A percentile compares a stretch with the other conserved stretches of the same genome.
Evolutionary conservation across 2,113 vertebrate species (phyloP).

Genomic region (Thinocorus orbignyianus): DNA sequence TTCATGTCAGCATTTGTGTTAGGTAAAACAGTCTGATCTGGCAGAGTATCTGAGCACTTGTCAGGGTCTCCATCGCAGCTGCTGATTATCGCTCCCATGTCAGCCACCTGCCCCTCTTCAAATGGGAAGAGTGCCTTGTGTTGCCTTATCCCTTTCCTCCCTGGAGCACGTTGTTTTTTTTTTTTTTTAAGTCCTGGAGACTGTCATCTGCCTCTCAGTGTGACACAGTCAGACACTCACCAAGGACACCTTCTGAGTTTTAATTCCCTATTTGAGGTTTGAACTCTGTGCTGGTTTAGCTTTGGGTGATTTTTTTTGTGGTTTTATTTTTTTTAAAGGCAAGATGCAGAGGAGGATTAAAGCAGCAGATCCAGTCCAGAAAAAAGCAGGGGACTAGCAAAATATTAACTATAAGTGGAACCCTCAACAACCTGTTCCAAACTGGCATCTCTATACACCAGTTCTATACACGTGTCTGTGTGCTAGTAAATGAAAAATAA

Average conservation of each 20-base stretch:
- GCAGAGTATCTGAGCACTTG: not conserved
- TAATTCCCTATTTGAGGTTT: not conserved
- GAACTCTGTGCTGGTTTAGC: not conserved
- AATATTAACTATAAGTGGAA: not conserved
- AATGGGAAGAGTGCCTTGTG: not conserved
- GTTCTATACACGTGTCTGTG: no score
- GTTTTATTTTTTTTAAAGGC: not conserved
- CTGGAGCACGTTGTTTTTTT: accelerated
- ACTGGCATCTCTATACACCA: not conserved
- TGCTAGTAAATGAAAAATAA: not conserved
- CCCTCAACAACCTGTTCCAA: not conserved
- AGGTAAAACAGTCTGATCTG: not conserved
- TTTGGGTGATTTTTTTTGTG: not conserved
- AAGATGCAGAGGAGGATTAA: not conserved
- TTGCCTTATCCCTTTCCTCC: not conserved
- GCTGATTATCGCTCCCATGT: not conserved
- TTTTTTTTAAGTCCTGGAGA: not conserved
- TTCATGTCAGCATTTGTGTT: not conserved
- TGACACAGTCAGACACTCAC: not conserved
- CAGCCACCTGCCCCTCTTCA: not conserved
- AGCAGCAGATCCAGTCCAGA: not conserved
- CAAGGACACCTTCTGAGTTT: not conserved
- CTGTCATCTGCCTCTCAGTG: not conserved
- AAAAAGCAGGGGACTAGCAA: not conserved
- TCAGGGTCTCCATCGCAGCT: not conserved